Evolutionary conservation across 2,888 invertebrate genomes (phyloP).

Genomic region (Antheraea assamensis): DNA sequence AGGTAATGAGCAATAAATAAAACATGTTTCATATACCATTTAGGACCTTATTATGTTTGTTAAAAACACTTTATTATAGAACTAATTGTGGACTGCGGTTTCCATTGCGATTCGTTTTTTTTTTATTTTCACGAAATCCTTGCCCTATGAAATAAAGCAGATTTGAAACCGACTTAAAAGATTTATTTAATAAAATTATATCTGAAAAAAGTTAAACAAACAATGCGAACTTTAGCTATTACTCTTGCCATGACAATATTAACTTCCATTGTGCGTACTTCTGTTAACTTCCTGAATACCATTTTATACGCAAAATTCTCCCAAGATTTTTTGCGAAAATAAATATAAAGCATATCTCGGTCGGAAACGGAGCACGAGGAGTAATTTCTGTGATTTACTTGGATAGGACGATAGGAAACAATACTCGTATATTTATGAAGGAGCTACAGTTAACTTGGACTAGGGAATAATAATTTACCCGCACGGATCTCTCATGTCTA

Average conservation of each 20-base stretch:
- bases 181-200: not conserved
- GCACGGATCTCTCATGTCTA: not conserved
- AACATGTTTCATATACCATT: no score
- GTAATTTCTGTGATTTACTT: not conserved
- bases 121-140: no score
- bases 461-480: not conserved
- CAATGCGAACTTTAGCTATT: not conserved
- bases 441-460: not conserved
- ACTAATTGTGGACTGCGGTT: no score
- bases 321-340: not conserved
- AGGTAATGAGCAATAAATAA: no score
- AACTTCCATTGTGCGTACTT: not conserved
- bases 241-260: not conserved
- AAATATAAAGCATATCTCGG: not conserved
- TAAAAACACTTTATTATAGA: no score
- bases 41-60: no score
- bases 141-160: no score
- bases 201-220: not conserved
- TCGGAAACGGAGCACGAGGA: not conserved
- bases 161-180: not conserved
- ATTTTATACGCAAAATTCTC: not conserved
- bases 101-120: no score
- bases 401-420: not conserved
- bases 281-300: not conserved
- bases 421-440: not conserved